phyloP scores from a whole-genome alignment of 2,113 vertebrate genomes.

The Zosterops japonicus region DNA sequence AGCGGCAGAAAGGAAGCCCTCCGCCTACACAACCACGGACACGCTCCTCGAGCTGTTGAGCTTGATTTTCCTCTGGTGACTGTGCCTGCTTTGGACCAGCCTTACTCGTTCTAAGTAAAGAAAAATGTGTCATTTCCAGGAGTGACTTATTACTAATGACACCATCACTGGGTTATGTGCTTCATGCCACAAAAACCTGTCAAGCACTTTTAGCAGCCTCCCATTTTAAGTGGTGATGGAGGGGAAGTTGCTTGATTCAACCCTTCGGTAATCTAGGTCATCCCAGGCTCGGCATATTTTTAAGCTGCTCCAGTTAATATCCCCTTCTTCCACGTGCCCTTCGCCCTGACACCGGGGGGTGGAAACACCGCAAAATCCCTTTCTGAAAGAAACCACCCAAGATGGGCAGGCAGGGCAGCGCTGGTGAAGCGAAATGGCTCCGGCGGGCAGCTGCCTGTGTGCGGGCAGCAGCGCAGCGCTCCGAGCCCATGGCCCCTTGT shows the following conservation, averaged over 20 bases:
- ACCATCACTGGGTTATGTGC: slow-evolving; percentile 67
- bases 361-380: neutral
- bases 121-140: slow-evolving; percentile 71
- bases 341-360: neutral
- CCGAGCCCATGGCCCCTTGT: neutral
- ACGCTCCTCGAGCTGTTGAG: neutral
- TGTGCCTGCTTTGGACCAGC: slow-evolving; percentile 35
- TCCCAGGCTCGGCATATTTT: slow-evolving; percentile 13
- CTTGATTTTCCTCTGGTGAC: slow-evolving; percentile 58
- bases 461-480: neutral
- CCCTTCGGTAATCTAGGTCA: slow-evolving; percentile 59
- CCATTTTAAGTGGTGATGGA: slow-evolving; percentile 63
- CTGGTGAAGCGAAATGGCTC: slow-evolving; percentile 23
- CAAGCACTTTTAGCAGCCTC: slow-evolving; percentile 64
- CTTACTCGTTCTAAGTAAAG: slow-evolving; percentile 67
- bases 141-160: slow-evolving; percentile 70
- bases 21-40: neutral
- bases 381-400: neutral
- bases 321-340: neutral
- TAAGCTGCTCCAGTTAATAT: neutral
- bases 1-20: slow-evolving; percentile 29
- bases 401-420: neutral
- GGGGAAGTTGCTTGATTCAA: slow-evolving; percentile 57
- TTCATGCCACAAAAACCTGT: slow-evolving; percentile 66
- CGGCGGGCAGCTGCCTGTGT: neutral